Evolutionary conservation across 2,888 invertebrate species (phyloP), one percentile per base, ranked within the genome.

Genomic region (Caenorhabditis sinica): DNA sequence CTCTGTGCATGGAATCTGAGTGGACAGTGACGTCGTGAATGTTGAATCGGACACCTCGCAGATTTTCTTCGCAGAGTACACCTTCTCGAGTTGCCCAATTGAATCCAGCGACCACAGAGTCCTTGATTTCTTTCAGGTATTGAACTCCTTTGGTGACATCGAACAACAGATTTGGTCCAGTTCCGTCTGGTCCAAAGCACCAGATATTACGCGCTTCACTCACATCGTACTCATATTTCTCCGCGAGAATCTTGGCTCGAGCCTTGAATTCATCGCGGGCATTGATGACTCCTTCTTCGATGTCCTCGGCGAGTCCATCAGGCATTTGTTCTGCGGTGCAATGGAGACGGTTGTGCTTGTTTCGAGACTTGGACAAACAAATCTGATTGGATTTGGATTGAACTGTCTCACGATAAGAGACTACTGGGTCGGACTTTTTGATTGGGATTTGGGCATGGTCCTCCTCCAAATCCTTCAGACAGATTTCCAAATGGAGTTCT

Each of bases 91-190:
- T 96, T 76, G 99, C 99, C 99, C 99, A 99, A 89, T 94, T 92
- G 91, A 93, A 93, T 77, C 93, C 93, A 77, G 93, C 93, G 69
- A 93, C 92, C 53, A 92, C 90, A 30, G 93, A 93, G 94, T 99
- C 99, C 95, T 99, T 99, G 94, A 99, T 98, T 95, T 99, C 99
- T 93, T 99, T 99, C 89, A 99, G 95, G 94, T 99, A 99, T 94
- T 99, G 99, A 88, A 99, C 99, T 94, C 98, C 99, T 95, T 99
- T 99, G 91, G 98, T 97, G 94, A 97, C 97, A 95, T 99, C 99
- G 88, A 98, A 95, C 90, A 99, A 94, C 90, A 99, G 95, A 94
- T 99, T 99, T 92, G 99, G 97, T 72, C 99, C 99, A 90, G 97
- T 97, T 89, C 97, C 97, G 93, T 99, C 99, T 87, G 99, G 99